These are phyloP conservation scores for Callinectes sapidus DNA, from an alignment of 2,888 invertebrate genomes.

Conservation along the genomic window DNA sequence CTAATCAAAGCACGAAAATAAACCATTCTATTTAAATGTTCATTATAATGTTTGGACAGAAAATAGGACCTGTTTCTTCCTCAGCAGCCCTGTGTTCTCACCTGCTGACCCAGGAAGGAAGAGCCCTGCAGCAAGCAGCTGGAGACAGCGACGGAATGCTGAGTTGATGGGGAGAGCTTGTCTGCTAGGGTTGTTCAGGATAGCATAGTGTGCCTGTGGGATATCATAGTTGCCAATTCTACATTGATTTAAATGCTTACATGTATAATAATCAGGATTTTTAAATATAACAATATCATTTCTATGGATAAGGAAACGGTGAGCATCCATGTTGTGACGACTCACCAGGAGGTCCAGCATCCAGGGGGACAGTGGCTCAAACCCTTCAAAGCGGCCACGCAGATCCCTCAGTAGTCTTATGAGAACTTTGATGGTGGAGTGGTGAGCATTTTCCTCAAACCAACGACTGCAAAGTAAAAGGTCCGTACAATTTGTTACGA, in stretches of 20 bases:
- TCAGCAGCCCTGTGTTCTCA: conserved; percentile 47
- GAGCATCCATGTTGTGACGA: not conserved
- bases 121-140: conserved; percentile 93
- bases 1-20: not conserved
- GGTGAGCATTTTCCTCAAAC: conserved; percentile 98
- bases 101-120: conserved; percentile 90
- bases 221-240: conserved; percentile 37
- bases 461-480: conserved; percentile 82
- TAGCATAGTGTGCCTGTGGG: conserved; percentile 90
- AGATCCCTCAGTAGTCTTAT: conserved; percentile 96
- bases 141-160: conserved; percentile 92
- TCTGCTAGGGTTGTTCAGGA: conserved; percentile 95
- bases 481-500: not conserved
- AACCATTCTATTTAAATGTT: not conserved
- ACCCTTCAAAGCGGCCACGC: conserved; percentile 90
- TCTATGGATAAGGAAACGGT: not conserved
- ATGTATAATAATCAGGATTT: not conserved
- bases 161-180: conserved; percentile 94
- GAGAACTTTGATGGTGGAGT: conserved; percentile 95
- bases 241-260: not conserved
- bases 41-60: not conserved
- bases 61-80: not conserved
- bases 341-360: conserved; percentile 90
- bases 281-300: not conserved
- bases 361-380: conserved; percentile 95